A percentile compares a stretch with the other conserved stretches of the same genome.
Conservation (phyloP, 2,113 vertebrate genomes). For the Pleuronectes platessa region DNA sequence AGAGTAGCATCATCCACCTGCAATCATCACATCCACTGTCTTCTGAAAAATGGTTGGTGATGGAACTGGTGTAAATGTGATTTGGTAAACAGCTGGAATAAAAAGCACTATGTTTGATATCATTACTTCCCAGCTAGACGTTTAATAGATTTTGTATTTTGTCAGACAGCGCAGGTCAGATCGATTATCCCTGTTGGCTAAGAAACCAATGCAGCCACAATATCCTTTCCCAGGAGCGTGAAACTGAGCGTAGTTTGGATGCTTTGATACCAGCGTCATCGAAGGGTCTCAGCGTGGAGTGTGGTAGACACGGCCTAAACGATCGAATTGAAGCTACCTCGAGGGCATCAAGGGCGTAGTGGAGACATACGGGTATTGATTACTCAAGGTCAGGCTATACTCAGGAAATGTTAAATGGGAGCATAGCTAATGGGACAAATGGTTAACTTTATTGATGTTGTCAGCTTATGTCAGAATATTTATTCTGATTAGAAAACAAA, state of each 20-base stretch:
- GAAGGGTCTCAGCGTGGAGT: background rate
- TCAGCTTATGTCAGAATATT: conserved; percentile 12
- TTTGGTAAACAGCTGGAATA: no score
- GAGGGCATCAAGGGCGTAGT: conserved; percentile 6
- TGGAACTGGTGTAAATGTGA: no score
- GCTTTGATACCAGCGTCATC: conserved; percentile 19
- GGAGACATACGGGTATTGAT: background rate
- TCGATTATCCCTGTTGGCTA: background rate
- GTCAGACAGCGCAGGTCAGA: background rate
- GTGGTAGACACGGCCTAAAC: conserved; percentile 21
- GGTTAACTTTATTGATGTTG: background rate
- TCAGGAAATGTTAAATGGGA: conserved; percentile 22
- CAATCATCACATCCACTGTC: no score
- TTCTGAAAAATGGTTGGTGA: no score
- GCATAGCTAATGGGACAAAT: background rate
- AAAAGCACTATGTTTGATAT: no score
- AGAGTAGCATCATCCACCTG: no score
- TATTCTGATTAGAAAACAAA: conserved; percentile 19
- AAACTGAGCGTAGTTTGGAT: background rate
- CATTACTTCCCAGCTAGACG: no score
- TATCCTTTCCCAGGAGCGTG: background rate
- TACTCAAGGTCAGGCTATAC: background rate
- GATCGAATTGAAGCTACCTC: conserved; percentile 25
- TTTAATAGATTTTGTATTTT: no score
- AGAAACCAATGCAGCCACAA: conserved; percentile 1